Conservation (phyloP, 1,140 invertebrate species). For the Cyphomyrmex costatus region DNA sequence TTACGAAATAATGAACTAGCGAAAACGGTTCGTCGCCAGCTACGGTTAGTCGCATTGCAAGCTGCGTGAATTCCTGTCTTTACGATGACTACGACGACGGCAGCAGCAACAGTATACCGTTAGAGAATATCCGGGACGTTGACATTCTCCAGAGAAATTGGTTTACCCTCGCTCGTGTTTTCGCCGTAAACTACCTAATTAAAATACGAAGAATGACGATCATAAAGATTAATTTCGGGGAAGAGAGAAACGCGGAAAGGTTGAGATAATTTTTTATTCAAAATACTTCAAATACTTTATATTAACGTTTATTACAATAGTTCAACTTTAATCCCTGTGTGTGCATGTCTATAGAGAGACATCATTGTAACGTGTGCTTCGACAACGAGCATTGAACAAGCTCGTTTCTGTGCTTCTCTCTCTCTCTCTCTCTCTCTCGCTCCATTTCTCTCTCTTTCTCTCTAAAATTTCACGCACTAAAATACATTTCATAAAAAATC, state of each 20-base stretch:
- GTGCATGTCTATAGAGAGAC: not conserved
- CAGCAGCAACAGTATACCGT: constrained; percentile 28
- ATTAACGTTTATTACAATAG: not conserved
- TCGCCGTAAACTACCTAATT: constrained; percentile 28
- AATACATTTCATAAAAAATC: constrained; percentile 41
- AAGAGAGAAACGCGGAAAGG: not conserved
- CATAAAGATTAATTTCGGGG: constrained; percentile 31
- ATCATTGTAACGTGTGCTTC: constrained; percentile 22
- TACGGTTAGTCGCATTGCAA: not conserved
- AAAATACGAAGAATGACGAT: constrained; percentile 28
- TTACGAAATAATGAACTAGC: constrained; percentile 61
- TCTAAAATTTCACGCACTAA: constrained; percentile 12
- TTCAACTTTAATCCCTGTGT: constrained; percentile 22
- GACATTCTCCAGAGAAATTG: constrained; percentile 35
- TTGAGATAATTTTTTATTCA: not conserved
- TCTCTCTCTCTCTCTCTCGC: not conserved
- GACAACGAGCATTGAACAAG: constrained; percentile 19
- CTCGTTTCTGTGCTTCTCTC: not conserved
- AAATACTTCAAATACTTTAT: not conserved
- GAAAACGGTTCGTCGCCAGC: constrained; percentile 42
- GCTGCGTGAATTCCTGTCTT: constrained; percentile 54
- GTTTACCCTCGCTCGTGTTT: constrained; percentile 22
- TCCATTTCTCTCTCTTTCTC: not conserved
- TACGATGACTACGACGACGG: not conserved
- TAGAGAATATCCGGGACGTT: constrained; percentile 44